A percentile compares a stretch with the other conserved stretches of the same genome.
These are phyloP conservation scores for Micronycteris hirsuta DNA, from an alignment of 2,113 vertebrate species.

Conservation along the genomic window DNA sequence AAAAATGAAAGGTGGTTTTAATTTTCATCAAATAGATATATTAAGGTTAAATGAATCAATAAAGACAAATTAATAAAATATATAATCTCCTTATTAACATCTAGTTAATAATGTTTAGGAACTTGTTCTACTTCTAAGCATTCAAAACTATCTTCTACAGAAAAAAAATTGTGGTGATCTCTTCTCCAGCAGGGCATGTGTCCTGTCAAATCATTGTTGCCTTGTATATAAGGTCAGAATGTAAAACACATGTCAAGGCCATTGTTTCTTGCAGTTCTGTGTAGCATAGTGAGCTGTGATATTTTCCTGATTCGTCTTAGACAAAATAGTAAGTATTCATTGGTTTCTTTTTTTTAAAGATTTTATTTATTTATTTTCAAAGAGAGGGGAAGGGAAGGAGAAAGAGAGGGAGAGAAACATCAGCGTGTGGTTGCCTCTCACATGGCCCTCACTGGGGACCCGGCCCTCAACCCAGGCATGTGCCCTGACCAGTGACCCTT, in stretches of 20 bases:
- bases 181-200: neutral
- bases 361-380: no score
- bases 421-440: no score
- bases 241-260: neutral
- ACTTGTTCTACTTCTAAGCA: neutral
- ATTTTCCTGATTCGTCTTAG: neutral
- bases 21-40: conserved; percentile 63
- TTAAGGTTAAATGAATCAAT: conserved; percentile 41
- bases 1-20: conserved; percentile 49
- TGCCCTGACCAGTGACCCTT: no score
- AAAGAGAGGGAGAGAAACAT: no score
- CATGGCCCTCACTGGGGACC: no score
- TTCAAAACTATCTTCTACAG: neutral
- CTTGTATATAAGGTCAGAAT: neutral
- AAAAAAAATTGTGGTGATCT: neutral
- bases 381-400: no score
- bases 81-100: conserved; percentile 1
- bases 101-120: neutral
- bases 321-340: neutral
- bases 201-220: neutral
- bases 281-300: neutral
- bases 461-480: no score
- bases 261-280: neutral
- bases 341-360: no score
- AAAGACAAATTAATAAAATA: conserved; percentile 18